Evolutionary conservation across 2,888 invertebrate genomes (phyloP).

Genomic region (Metellina segmentata): DNA sequence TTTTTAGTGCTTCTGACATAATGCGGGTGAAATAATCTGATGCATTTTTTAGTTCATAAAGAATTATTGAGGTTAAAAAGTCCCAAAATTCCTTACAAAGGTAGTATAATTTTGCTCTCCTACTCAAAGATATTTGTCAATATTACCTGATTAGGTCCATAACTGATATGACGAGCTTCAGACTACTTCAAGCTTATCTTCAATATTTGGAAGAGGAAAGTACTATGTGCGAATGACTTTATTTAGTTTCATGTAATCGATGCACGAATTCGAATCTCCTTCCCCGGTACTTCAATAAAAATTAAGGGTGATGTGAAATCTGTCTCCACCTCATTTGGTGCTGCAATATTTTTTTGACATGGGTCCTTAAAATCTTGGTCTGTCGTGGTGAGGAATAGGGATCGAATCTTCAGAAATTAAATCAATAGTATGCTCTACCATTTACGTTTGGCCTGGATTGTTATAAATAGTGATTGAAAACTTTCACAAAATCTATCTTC

Average conservation of each 20-base stretch:
- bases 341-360: background rate
- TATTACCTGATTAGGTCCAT: background rate
- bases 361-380: background rate
- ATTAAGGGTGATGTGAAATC: background rate
- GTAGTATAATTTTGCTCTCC: background rate
- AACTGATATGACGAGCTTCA: background rate
- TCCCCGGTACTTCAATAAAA: background rate
- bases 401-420: background rate
- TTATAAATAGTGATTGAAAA: too few relatives aligned
- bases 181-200: background rate
- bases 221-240: background rate
- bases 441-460: too few relatives aligned
- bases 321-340: background rate
- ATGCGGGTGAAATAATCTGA: background rate
- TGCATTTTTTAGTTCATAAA: background rate
- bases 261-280: too few relatives aligned
- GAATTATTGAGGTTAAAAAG: background rate
- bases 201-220: background rate
- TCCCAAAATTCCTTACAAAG: background rate
- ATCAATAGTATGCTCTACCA: background rate
- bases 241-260: too few relatives aligned
- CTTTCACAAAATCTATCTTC: too few relatives aligned
- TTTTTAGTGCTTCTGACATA: background rate
- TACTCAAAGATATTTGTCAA: background rate
- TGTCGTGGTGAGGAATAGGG: background rate